phyloP scores from a whole-genome alignment of 2,113 vertebrate species.

The Tragelaphus scriptus region DNA sequence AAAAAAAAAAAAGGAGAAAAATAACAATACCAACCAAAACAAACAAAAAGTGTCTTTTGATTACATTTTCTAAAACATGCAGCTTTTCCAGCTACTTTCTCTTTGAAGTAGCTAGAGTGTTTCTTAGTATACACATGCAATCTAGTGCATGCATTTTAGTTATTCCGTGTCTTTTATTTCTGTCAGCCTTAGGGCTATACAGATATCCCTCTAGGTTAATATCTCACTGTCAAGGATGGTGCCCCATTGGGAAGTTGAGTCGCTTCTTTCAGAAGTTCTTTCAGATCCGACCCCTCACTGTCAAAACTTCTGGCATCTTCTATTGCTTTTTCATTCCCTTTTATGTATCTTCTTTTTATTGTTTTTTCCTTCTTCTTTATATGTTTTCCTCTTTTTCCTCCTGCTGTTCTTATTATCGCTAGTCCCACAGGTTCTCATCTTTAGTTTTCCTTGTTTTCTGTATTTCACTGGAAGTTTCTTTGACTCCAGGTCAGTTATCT shows the following conservation, averaged over 20 bases:
- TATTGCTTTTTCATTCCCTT: constrained; percentile 72
- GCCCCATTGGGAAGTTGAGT: constrained; percentile 46
- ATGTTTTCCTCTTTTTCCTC: constrained; percentile 64
- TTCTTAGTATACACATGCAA: neutral
- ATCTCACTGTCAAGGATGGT: constrained; percentile 54
- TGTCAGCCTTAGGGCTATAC: constrained; percentile 1
- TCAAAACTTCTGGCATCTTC: constrained; percentile 69
- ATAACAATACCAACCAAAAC: constrained; percentile 9
- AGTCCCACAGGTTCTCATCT: constrained; percentile 72
- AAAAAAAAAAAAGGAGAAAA: neutral
- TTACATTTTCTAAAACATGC: neutral
- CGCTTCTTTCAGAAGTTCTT: constrained; percentile 65
- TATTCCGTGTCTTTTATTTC: constrained; percentile 50
- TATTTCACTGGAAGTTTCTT: constrained; percentile 67
- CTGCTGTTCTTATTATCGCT: constrained; percentile 74
- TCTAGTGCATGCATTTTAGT: neutral
- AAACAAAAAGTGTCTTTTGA: neutral
- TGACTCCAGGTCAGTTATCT: constrained; percentile 55
- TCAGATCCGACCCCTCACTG: constrained; percentile 64
- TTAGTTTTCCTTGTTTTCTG: constrained; percentile 74
- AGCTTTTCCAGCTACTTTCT: constrained; percentile 8
- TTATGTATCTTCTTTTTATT: constrained; percentile 73
- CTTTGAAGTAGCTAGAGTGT: constrained; percentile 18
- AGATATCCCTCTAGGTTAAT: constrained; percentile 56
- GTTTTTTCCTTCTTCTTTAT: constrained; percentile 46